A percentile compares a stretch with the other conserved stretches of the same genome.
Conservation (phyloP, 2,888 invertebrate species). For the Hydraecia micacea region DNA sequence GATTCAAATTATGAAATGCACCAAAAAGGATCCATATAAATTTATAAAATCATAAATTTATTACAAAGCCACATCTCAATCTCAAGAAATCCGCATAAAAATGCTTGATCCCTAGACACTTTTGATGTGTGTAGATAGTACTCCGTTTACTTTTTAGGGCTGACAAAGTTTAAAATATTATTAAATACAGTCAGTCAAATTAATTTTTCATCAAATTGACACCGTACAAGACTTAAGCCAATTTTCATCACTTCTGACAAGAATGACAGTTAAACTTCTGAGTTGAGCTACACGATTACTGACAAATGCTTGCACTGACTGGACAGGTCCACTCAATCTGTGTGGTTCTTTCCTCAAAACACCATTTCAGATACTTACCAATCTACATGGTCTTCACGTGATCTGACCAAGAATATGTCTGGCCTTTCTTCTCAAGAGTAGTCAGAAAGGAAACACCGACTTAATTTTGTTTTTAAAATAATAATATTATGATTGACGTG, state of each 20-base stretch:
- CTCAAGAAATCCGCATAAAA: no score
- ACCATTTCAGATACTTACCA: not conserved
- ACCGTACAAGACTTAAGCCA: not conserved
- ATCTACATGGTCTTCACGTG: not conserved
- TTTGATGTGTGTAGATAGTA: no score
- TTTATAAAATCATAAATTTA: no score
- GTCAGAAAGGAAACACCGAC: not conserved
- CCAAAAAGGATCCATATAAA: no score
- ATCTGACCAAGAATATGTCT: not conserved
- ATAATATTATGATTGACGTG: no score
- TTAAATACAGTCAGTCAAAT: not conserved
- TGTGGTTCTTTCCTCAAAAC: not conserved
- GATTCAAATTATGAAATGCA: no score
- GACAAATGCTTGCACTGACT: not conserved
- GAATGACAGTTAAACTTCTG: not conserved
- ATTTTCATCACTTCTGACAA: not conserved
- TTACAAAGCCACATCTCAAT: no score
- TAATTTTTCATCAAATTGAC: not conserved
- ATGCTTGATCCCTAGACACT: no score
- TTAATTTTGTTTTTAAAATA: not conserved
- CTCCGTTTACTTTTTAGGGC: constrained; percentile 8
- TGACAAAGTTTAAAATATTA: not conserved
- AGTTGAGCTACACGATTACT: not conserved
- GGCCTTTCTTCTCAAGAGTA: not conserved
- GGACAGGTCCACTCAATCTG: not conserved